Conservation (phyloP, 2,113 vertebrate genomes). For the Albula goreensis region DNA sequence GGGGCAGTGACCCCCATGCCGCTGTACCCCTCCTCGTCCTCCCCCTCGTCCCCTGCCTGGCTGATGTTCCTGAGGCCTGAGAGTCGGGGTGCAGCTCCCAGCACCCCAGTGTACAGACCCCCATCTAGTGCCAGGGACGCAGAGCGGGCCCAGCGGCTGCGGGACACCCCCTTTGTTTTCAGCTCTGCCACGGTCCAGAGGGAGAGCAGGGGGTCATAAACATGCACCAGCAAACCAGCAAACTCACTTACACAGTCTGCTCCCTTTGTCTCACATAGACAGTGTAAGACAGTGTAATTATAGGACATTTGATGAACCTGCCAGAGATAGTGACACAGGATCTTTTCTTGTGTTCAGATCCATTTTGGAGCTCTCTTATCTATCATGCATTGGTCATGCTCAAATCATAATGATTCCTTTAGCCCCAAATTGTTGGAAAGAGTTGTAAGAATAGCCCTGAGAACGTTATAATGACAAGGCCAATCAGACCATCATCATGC, state of each 20-base stretch:
- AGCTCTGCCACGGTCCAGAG: constrained; percentile 66
- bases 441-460: neutral
- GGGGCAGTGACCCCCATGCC: constrained; percentile 76
- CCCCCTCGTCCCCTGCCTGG: constrained; percentile 66
- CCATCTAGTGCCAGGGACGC: constrained; percentile 74
- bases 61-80: constrained; percentile 69
- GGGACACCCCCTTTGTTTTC: constrained; percentile 67
- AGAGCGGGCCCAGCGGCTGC: constrained; percentile 81
- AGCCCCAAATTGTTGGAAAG: neutral
- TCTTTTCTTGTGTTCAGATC: no score
- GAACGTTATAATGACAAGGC: neutral
- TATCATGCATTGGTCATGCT: no score
- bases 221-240: neutral
- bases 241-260: no score
- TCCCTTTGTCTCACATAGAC: no score
- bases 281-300: neutral
- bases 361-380: no score
- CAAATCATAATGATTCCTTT: neutral
- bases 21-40: constrained; percentile 80
- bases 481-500: no score
- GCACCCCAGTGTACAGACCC: constrained; percentile 68
- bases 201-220: neutral
- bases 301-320: no score
- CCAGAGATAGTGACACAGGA: no score
- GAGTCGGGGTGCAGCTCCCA: constrained; percentile 70